Base-by-base conservation (phyloP, 2,113 vertebrate species). In the Hemiscyllium ocellatum region DNA sequence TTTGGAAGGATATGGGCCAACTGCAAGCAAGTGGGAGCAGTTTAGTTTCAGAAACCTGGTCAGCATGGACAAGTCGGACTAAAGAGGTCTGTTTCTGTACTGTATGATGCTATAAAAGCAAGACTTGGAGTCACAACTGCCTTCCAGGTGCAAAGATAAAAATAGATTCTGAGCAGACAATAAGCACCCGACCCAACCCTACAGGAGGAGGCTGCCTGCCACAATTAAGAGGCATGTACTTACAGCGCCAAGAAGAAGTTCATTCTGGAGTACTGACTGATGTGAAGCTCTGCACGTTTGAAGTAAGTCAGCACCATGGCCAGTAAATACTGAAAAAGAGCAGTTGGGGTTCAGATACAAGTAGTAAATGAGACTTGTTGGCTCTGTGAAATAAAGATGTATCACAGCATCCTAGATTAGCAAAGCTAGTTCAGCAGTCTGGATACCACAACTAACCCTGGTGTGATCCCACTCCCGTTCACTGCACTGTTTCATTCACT, bases 241-340 rank as follows among this genome's bases (percentile, higher is more conserved):
- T 95, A 97, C 97, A 96, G 96, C 0, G 97, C 97, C 0, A 96
- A 0, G 95, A 98, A 97, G 96, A 97, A 91, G 87, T 96, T 97
- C 95, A 96, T 96, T 91, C 95, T 95, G 66, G 95, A 97, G 56
- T 97, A 97, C 89, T 97, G 96, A 6, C 66, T 95, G 4, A 95
- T 85, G 76, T 80, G 80, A 94, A 97, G 96, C 69, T 96, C 24
- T 0, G 97, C 97, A 0, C 96, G 96, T 94, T 94, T 96, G 95
- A 98, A 97, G 96, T 97, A 97, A 6, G 96, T 96, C 96, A 97
- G 96, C 0, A 5, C 97, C 97, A 97, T 97, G 12, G 97, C 97
- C 96, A 97, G 96, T 94, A 98, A 97, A 61, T 97, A 97, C 97
- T 97, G 96, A 65, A 50, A 96, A 56, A 95, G 12, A 89, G 42